Conservation (phyloP, 2,888 invertebrate species). For the Leucophenga maculata region DNA sequence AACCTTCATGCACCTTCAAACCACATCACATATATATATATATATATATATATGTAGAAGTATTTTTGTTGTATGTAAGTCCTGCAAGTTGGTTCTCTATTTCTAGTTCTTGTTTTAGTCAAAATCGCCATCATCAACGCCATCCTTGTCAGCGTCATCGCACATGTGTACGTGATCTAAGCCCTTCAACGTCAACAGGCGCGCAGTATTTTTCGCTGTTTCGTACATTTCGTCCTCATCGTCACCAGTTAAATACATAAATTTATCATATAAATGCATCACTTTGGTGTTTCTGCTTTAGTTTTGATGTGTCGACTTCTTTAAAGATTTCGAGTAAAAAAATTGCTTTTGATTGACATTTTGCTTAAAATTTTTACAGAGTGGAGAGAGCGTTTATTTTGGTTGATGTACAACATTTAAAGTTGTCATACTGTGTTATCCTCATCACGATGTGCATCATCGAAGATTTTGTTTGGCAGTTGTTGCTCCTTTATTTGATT, state of each 20-base stretch:
- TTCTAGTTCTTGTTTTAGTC: background rate
- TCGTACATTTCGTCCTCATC: constrained; percentile 40
- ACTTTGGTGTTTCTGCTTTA: constrained; percentile 46
- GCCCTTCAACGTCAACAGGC: constrained; percentile 44
- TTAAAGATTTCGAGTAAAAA: background rate
- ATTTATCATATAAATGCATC: constrained; percentile 63
- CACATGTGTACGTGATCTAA: constrained; percentile 17
- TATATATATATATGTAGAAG: constrained; percentile 54
- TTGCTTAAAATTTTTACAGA: background rate
- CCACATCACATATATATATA: too few species aligned
- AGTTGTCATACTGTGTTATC: too few species aligned
- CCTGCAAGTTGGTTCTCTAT: background rate
- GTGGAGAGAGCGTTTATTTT: too few species aligned
- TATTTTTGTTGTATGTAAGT: constrained; percentile 30
- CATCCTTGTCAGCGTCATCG: constrained; percentile 35
- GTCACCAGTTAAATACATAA: constrained; percentile 65
- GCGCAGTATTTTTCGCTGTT: constrained; percentile 59
- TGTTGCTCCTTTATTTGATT: too few species aligned
- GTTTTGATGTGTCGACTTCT: constrained; percentile 52
- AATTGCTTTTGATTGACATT: background rate
- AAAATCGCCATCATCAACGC: constrained; percentile 55
- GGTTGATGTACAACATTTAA: too few species aligned
- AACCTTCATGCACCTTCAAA: constrained; percentile 56
- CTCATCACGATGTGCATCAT: too few species aligned
- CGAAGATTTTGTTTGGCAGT: too few species aligned